phyloP scores from a whole-genome alignment of 2,113 vertebrate species.

The Stigmatopora nigra region DNA sequence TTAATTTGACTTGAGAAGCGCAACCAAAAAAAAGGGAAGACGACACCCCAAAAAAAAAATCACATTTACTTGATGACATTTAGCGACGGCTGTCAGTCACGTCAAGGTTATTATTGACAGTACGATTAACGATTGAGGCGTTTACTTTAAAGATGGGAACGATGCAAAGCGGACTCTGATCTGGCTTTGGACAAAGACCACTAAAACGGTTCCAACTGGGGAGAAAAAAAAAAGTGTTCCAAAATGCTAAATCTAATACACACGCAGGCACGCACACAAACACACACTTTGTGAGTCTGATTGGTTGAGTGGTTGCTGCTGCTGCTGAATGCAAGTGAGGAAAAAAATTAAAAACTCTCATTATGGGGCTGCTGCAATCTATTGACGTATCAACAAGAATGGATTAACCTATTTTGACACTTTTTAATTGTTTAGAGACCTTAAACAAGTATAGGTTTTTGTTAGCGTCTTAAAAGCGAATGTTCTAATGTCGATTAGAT shows the following conservation, averaged over 20 bases:
- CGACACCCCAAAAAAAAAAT: background rate
- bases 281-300: background rate
- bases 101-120: background rate
- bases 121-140: background rate
- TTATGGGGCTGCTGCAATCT: too few relatives aligned
- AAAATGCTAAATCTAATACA: background rate
- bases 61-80: constrained; percentile 6
- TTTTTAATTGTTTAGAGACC: too few relatives aligned
- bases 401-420: too few relatives aligned
- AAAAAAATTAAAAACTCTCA: too few relatives aligned
- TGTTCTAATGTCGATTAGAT: too few relatives aligned
- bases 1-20: background rate
- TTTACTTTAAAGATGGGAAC: constrained; percentile 66
- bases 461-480: too few relatives aligned
- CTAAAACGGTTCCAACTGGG: constrained; percentile 63
- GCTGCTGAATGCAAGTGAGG: constrained; percentile 1
- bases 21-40: constrained; percentile 1
- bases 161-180: constrained; percentile 58
- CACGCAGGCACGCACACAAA: background rate
- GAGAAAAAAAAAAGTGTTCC: constrained; percentile 26
- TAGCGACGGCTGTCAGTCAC: constrained; percentile 18
- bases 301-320: background rate
- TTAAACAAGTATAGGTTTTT: too few relatives aligned
- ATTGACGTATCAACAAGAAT: too few relatives aligned
- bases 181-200: constrained; percentile 51